Conservation (phyloP, 1,140 invertebrate species). For the Zaprionus gabonicus region DNA sequence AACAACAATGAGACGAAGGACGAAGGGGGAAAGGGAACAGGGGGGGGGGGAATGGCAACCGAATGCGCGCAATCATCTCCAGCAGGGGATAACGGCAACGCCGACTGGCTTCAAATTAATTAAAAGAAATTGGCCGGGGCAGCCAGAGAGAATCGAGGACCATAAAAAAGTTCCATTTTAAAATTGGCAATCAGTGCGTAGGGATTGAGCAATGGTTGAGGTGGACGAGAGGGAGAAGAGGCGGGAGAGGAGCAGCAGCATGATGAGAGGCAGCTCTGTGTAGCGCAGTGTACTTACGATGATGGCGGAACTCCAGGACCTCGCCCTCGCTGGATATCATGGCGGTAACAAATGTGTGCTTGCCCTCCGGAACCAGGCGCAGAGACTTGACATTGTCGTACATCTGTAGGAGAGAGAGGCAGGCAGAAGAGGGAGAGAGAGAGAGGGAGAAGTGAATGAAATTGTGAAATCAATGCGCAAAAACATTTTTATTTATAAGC, state of each 20-base stretch:
- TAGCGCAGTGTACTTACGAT: constrained; percentile 72
- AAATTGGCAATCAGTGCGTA: constrained; percentile 81
- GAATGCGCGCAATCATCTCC: constrained; percentile 72
- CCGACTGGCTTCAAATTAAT: constrained; percentile 79
- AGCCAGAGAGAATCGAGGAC: constrained; percentile 22
- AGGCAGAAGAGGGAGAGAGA: neutral
- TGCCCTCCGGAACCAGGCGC: constrained; percentile 87
- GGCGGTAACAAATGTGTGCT: constrained; percentile 88
- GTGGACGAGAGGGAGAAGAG: neutral
- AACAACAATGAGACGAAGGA: constrained; percentile 26
- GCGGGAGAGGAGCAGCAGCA: constrained; percentile 5
- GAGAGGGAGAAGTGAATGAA: constrained; percentile 27
- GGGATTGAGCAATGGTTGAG: constrained; percentile 13
- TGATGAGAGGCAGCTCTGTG: neutral
- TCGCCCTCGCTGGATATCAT: constrained; percentile 95
- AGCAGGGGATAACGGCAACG: constrained; percentile 36
- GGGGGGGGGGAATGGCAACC: constrained; percentile 21
- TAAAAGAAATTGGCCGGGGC: constrained; percentile 77
- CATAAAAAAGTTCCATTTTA: constrained; percentile 83
- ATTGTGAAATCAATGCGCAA: constrained; percentile 75
- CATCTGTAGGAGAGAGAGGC: constrained; percentile 87
- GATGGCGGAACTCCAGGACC: constrained; percentile 91
- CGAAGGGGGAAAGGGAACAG: no score
- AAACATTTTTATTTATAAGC: constrained; percentile 76
- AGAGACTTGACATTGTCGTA: constrained; percentile 94